phyloP scores from a whole-genome alignment of 30 jellyfish, hydroid and myxozoan genomes.

The Nemopilema nomurai region DNA sequence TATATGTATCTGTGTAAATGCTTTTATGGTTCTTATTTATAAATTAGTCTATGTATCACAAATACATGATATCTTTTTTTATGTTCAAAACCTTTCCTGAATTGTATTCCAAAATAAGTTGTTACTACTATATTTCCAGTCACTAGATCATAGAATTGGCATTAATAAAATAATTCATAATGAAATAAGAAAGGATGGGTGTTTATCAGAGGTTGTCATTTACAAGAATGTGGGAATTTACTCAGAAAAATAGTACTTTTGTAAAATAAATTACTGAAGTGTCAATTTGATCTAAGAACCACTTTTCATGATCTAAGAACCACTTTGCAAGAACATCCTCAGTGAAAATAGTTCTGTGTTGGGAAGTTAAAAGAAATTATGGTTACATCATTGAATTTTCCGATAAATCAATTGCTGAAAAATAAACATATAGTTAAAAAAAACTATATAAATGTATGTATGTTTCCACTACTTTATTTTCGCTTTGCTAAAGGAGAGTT shows the following conservation, averaged over 20 bases:
- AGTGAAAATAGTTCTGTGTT: neutral
- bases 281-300: neutral
- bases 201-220: neutral
- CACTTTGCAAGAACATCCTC: neutral
- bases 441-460: neutral
- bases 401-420: neutral
- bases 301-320: neutral
- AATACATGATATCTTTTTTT: constrained; percentile 1
- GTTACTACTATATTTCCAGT: neutral
- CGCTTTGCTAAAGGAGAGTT: constrained; percentile 23
- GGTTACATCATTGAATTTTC: neutral
- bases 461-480: neutral
- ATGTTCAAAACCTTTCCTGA: constrained; percentile 9
- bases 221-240: neutral
- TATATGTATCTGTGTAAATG: neutral
- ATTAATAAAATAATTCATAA: neutral
- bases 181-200: neutral
- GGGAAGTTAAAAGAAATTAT: neutral
- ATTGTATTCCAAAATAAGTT: constrained; percentile 5
- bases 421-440: neutral
- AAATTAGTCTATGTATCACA: neutral
- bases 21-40: neutral
- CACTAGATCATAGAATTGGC: neutral
- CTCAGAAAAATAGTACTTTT: neutral
- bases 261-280: neutral